Base-by-base conservation (phyloP, 23 tunicate genomes). In the Pegea sp. region DNA sequence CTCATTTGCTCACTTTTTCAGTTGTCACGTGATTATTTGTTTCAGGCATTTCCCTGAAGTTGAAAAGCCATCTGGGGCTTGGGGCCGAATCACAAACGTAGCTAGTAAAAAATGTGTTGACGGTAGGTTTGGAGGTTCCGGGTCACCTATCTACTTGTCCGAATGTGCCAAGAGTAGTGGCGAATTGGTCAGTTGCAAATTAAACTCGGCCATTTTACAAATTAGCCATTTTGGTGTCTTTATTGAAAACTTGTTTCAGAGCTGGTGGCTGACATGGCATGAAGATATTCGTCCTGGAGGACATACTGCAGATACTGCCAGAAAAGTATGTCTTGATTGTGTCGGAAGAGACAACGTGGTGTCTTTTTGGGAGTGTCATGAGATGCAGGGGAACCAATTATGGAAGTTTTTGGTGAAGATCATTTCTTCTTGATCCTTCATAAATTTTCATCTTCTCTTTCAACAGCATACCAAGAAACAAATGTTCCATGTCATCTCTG, bases 181-280 rank as follows among this genome's bases (percentile, higher is more conserved):
- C 16, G 90, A 77, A 63, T 25, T 56, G 66, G 90, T 77, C 4
- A 63, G 77, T 43, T 49, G 56, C 19, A 16, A n/a, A 16, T 11
- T 11, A 22, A 51, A 51, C 7, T 51, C 20, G 19, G 7, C 56
- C 16, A 16, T n/a, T 7, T 11, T 19, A 51, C 8, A 51, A n/a
- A n/a, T n/a, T n/a, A n/a, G n/a, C n/a, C n/a, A n/a, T n/a, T n/a
- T n/a, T n/a, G n/a, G n/a, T n/a, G n/a, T n/a, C n/a, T n/a, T n/a
- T n/a, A n/a, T n/a, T n/a, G n/a, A n/a, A n/a, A n/a, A n/a, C 31
- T 31, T 26, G 42, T 20, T 31, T 7, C 55, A 84, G 95, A 38
- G 48, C 24, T 84, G 95, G 95, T 84, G 84, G 84, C 48, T 89
- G 66, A 89, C 98, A 21, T 89, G 98, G 98, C 77, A 67, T 20